These are phyloP conservation scores for Alca torda DNA, from an alignment of 2,797 vertebrate species.

Conservation along the genomic window DNA sequence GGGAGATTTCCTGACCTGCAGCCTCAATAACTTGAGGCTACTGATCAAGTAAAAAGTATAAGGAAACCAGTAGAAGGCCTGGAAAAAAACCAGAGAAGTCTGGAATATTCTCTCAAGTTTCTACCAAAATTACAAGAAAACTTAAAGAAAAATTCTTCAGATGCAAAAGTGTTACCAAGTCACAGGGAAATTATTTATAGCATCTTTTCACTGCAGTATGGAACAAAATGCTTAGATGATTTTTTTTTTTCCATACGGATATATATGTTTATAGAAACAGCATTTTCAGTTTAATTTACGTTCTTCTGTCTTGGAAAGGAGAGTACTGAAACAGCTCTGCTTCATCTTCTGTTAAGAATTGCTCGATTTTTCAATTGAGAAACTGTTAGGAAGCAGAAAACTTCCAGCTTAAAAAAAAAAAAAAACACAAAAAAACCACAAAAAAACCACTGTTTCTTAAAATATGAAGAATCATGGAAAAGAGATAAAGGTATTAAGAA, in stretches of 20 bases:
- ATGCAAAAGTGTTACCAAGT: not conserved
- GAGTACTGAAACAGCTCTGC: not conserved
- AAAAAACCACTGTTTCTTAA: not conserved
- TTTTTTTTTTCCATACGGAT: not conserved
- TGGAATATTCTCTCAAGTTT: not conserved
- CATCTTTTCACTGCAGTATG: not conserved
- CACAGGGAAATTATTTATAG: not conserved
- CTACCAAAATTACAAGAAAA: not conserved
- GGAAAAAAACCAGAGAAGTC: not conserved
- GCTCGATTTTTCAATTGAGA: not conserved
- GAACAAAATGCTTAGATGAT: not conserved
- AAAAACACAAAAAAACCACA: not conserved
- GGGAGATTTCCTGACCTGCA: not conserved
- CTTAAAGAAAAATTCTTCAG: not conserved
- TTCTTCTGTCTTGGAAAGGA: not conserved
- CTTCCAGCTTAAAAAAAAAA: not conserved
- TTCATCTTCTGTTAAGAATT: not conserved
- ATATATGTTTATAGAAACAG: not conserved
- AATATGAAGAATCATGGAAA: not conserved
- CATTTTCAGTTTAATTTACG: not conserved
- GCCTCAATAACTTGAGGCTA: not conserved
- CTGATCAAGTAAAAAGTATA: not conserved
- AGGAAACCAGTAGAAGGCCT: not conserved
- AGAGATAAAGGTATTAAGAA: constrained; percentile 5
- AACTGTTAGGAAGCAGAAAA: not conserved